phyloP scores from a whole-genome alignment of 2,888 invertebrate genomes.

The Mimas tiliae region DNA sequence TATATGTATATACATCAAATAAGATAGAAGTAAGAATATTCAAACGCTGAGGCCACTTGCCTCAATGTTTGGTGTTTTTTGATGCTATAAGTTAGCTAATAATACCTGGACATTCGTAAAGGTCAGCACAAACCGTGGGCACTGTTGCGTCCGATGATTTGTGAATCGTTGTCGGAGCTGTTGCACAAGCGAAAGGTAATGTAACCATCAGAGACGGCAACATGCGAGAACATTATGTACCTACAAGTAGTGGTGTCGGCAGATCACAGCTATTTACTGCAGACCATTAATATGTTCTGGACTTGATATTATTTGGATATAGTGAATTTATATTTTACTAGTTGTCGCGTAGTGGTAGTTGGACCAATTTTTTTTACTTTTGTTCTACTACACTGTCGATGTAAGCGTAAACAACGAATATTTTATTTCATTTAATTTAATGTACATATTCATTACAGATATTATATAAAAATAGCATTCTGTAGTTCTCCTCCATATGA shows the following conservation, averaged over 20 bases:
- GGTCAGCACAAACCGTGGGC: slow-evolving; percentile 18
- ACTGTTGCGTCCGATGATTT: slow-evolving; percentile 15
- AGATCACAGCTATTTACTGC: slow-evolving; percentile 7
- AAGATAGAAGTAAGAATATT: not conserved
- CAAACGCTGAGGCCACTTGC: not conserved
- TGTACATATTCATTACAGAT: too few species aligned
- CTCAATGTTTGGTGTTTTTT: too few species aligned
- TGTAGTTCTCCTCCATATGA: too few species aligned
- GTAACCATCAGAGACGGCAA: slow-evolving; percentile 17
- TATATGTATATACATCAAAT: too few species aligned
- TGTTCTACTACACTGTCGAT: too few species aligned
- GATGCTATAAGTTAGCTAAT: slow-evolving; percentile 8
- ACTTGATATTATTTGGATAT: too few species aligned
- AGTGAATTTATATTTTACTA: not conserved
- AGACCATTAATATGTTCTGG: slow-evolving; percentile 4
- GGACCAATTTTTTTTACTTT: too few species aligned
- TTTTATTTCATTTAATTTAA: too few species aligned
- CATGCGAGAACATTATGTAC: slow-evolving; percentile 10
- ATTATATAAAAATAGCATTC: too few species aligned
- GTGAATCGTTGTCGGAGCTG: slow-evolving; percentile 11
- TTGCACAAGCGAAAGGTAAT: slow-evolving; percentile 23
- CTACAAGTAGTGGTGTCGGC: not conserved
- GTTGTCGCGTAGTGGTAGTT: not conserved
- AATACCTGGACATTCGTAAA: slow-evolving; percentile 18
- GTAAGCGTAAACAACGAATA: too few species aligned